Evolutionary conservation across 1,140 invertebrate species (phyloP).

Genomic region (Alviniconcha marisindica): DNA sequence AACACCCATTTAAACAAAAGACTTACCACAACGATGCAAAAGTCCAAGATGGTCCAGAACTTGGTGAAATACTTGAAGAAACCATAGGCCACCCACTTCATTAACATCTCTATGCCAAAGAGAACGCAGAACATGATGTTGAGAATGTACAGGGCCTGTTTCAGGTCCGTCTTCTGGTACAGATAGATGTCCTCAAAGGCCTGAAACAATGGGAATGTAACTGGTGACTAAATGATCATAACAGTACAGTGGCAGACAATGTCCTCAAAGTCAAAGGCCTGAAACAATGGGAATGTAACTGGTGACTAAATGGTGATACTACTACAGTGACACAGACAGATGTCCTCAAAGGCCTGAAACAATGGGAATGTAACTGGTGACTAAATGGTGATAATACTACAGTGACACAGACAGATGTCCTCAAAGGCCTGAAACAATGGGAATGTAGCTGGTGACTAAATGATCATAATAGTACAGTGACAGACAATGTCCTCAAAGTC

Average conservation of each 20-base stretch:
- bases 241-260: no score
- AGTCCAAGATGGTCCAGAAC: conserved; percentile 99
- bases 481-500: no score
- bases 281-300: no score
- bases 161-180: conserved; percentile 88
- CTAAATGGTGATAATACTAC: no score
- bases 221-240: no score
- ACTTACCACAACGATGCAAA: conserved; percentile 98
- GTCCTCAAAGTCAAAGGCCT: no score
- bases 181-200: conserved; percentile 96
- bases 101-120: conserved; percentile 98
- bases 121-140: conserved; percentile 98
- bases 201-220: conserved; percentile 76
- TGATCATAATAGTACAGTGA: no score
- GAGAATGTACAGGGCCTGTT: conserved; percentile 96
- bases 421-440: conserved; percentile 87
- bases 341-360: conserved; percentile 94
- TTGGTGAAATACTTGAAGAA: conserved; percentile 98
- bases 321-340: conserved; percentile 89
- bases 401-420: conserved; percentile 93
- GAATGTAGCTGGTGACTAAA: no score
- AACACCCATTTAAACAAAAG: no score
- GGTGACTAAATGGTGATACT: no score
- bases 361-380: no score
- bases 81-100: conserved; percentile 97